Percentiles rank a stretch among this genome's conserved stretches.
These are phyloP conservation scores for Thymelicus lineola DNA, from an alignment of 2,888 invertebrate species.

Conservation along the genomic window DNA sequence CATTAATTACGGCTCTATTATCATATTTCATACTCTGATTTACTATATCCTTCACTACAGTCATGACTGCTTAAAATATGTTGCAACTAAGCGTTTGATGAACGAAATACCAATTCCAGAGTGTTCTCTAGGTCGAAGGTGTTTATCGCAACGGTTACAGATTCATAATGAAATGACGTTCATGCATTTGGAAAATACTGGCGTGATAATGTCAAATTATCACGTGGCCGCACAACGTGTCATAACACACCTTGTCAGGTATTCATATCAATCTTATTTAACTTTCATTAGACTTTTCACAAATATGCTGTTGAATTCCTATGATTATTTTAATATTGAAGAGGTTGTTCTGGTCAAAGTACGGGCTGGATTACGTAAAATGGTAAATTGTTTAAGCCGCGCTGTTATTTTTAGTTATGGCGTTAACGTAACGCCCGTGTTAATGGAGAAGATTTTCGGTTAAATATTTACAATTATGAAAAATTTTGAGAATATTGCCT, in stretches of 20 bases:
- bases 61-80: background rate
- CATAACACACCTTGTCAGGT: constrained; percentile 51
- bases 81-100: constrained; percentile 16
- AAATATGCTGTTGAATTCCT: constrained; percentile 56
- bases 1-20: constrained; percentile 47
- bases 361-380: constrained; percentile 33
- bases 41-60: background rate
- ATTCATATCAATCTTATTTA: constrained; percentile 67
- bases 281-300: constrained; percentile 64
- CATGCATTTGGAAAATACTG: constrained; percentile 63
- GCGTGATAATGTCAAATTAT: constrained; percentile 55
- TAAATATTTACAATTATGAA: too few species aligned
- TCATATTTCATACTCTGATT: constrained; percentile 43
- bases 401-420: background rate
- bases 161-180: constrained; percentile 75
- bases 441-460: background rate
- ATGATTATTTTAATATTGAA: constrained; percentile 54
- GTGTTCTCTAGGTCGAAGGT: constrained; percentile 51
- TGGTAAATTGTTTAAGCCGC: constrained; percentile 6
- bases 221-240: constrained; percentile 71
- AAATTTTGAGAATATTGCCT: too few species aligned
- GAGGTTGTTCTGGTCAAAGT: constrained; percentile 40
- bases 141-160: constrained; percentile 61
- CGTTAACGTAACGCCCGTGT: background rate
- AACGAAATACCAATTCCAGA: constrained; percentile 43